These are phyloP conservation scores for Orchesella flavescens DNA, from an alignment of 2,888 invertebrate species.

Conservation along the genomic window DNA sequence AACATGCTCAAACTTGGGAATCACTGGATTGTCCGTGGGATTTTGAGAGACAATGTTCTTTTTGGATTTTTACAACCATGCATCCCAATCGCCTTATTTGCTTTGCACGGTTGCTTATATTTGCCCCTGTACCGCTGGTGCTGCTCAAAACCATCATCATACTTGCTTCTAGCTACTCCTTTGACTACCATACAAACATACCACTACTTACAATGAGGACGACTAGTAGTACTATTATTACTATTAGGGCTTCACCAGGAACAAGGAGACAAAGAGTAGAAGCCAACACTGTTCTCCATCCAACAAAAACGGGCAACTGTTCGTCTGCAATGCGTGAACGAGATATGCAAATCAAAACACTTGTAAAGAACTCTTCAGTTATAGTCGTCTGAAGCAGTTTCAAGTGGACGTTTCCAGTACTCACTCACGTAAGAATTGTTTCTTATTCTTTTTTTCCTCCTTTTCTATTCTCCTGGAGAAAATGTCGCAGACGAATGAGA, in stretches of 20 bases:
- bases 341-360: conserved; percentile 29
- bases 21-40: conserved; percentile 15
- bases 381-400: conserved; percentile 9
- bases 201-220: too few relatives aligned
- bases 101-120: conserved; percentile 10
- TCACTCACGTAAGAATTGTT: conserved; percentile 16
- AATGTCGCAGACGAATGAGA: too few relatives aligned
- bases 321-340: conserved; percentile 23
- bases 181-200: too few relatives aligned
- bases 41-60: conserved; percentile 18
- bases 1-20: not conserved
- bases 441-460: not conserved
- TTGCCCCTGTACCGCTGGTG: conserved; percentile 4
- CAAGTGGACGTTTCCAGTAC: conserved; percentile 9
- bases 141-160: conserved; percentile 7
- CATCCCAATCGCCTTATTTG: conserved; percentile 26
- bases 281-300: not conserved
- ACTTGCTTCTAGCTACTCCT: not conserved
- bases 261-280: not conserved
- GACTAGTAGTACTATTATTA: too few relatives aligned
- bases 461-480: too few relatives aligned
- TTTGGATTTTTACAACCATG: conserved; percentile 17
- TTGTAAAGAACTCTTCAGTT: conserved; percentile 17
- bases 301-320: not conserved
- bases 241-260: not conserved